Percentiles rank a stretch among this genome's conserved stretches.
These are phyloP conservation scores for Lottia scabra DNA, from an alignment of 2,888 invertebrate species.

Conservation along the genomic window DNA sequence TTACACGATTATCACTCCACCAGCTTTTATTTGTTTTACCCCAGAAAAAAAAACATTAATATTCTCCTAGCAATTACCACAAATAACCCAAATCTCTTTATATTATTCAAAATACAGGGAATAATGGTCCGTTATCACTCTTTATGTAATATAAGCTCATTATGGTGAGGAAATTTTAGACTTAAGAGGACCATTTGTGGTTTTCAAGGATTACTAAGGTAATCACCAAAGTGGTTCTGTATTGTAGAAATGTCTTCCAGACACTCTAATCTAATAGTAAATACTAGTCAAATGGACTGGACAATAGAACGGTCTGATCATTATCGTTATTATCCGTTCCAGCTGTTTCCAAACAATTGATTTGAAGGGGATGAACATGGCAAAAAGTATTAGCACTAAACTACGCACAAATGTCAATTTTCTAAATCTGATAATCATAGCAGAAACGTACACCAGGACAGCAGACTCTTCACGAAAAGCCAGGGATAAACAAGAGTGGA, in stretches of 20 bases:
- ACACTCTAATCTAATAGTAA: background rate
- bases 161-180: too few species aligned
- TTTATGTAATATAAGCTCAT: too few species aligned
- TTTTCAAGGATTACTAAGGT: background rate
- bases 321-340: constrained; percentile 1
- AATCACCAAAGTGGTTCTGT: background rate
- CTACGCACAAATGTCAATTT: constrained; percentile 2
- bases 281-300: background rate
- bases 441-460: background rate
- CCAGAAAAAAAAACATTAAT: too few species aligned
- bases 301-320: background rate
- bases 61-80: too few species aligned
- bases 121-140: too few species aligned
- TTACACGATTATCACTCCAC: too few species aligned
- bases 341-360: constrained; percentile 3
- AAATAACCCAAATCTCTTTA: too few species aligned
- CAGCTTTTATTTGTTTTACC: too few species aligned
- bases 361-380: constrained; percentile 3
- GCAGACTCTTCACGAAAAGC: background rate
- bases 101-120: too few species aligned
- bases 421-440: background rate
- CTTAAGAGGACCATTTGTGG: background rate
- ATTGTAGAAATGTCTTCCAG: background rate
- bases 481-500: background rate
- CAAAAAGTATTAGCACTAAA: background rate